Conservation (phyloP, 2,888 invertebrate species). For the Cosmia trapezina region DNA sequence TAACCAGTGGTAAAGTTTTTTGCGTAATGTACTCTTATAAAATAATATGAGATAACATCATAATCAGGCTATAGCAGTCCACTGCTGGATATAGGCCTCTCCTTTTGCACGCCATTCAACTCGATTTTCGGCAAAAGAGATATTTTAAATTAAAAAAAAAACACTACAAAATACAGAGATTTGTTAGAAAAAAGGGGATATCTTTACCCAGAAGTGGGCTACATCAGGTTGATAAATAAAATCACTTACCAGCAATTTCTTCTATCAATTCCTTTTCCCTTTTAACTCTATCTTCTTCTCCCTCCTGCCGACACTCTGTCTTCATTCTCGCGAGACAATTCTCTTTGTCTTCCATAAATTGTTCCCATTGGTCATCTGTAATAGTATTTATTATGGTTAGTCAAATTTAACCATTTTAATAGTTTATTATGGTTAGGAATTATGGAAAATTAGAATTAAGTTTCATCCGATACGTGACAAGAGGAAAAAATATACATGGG, state of each 20-base stretch:
- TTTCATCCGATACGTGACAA: background rate
- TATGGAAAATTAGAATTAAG: background rate
- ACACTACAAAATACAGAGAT: background rate
- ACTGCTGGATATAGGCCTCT: too few relatives aligned
- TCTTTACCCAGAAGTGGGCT: background rate
- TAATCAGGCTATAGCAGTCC: too few relatives aligned
- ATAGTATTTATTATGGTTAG: constrained; percentile 15
- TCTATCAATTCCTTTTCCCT: constrained; percentile 86
- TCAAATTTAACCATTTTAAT: background rate
- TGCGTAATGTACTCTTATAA: background rate
- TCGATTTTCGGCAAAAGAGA: too few relatives aligned
- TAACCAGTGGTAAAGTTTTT: constrained; percentile 13
- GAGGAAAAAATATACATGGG: background rate
- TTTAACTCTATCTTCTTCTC: constrained; percentile 86
- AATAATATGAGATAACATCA: too few relatives aligned
- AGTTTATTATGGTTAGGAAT: background rate
- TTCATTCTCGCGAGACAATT: constrained; percentile 91
- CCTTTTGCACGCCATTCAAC: too few relatives aligned
- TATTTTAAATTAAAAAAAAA: too few relatives aligned
- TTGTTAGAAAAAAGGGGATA: background rate
- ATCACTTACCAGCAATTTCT: constrained; percentile 83
- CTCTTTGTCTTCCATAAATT: constrained; percentile 91
- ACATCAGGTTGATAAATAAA: background rate
- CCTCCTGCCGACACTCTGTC: constrained; percentile 90
- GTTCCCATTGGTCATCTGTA: constrained; percentile 92